A percentile compares a stretch with the other conserved stretches of the same genome.
These are phyloP conservation scores for Sitta europaea DNA, from an alignment of 2,113 vertebrate species.

Conservation along the genomic window DNA sequence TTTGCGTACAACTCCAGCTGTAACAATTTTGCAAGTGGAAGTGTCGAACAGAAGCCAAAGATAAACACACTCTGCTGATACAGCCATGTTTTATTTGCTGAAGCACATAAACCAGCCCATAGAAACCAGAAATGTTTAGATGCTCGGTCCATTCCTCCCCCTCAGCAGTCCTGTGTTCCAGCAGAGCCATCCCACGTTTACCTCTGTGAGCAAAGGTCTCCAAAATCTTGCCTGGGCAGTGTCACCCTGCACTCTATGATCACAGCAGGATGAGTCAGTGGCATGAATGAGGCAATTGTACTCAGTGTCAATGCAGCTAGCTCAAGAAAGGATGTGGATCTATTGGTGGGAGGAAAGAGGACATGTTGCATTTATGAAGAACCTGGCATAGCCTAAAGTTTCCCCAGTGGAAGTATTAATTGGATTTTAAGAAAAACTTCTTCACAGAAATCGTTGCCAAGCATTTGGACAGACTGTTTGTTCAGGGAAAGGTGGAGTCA, in stretches of 20 bases:
- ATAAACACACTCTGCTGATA: constrained; percentile 44
- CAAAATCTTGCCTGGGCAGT: not conserved
- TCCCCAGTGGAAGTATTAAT: not conserved
- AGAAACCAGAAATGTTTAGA: not conserved
- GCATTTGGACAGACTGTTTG: not conserved
- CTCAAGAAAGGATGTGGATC: not conserved
- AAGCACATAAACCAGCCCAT: not conserved
- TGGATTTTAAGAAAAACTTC: not conserved
- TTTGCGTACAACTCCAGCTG: constrained; percentile 45
- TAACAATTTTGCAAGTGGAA: constrained; percentile 54
- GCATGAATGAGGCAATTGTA: not conserved
- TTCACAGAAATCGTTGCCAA: not conserved
- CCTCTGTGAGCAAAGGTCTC: not conserved
- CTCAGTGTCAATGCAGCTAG: fast-evolving
- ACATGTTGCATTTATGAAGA: not conserved
- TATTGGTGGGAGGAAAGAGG: fast-evolving
- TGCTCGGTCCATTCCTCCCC: not conserved
- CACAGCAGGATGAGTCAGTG: not conserved
- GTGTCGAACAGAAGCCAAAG: constrained; percentile 49
- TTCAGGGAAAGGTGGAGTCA: not conserved
- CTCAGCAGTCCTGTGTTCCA: not conserved
- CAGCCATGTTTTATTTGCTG: not conserved
- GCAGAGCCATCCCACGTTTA: fast-evolving
- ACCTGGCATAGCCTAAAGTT: not conserved
- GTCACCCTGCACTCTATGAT: not conserved